Base-by-base conservation (phyloP, 2,888 invertebrate species). In the Drosophila colorata region DNA sequence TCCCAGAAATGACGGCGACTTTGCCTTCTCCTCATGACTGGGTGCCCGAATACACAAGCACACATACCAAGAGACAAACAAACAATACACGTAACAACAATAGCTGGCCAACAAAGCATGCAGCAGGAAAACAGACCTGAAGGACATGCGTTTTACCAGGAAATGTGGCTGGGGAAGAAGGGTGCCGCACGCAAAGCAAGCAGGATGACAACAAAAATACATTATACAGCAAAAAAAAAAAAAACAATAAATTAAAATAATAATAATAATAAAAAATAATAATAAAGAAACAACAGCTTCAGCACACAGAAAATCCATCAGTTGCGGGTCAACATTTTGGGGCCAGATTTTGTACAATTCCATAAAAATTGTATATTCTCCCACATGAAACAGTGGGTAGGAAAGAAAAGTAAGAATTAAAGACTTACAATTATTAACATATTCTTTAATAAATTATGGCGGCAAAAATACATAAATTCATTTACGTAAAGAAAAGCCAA, bases 1-100 rank as follows among this genome's bases (percentile, higher is more conserved):
- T 87, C 58, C 81, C 77, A 78, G 69, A 81, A 83, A 77, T 81
- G 81, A 74, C 80, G 68, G 69, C 52, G 60, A 80, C 70, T 80
- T 83, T 77, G 69, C 82, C 60, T 69, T 75, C 65, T 38, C 37
- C 28, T 68, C 68, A 66, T 78, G 14, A 7, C 52, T 53, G 78
- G 73, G 59, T 67, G 73, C 38, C 46, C 80, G 20, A 53, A 57
- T 44, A 53, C 66, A 78, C 40, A 56, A 40, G 53, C n/a, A 67
- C 20, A 60, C 74, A 57, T 18, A 51, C 66, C 35, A 44, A 25
- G 61, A 72, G 46, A 60, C 59, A 61, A 61, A 63, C 59, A 79
- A 75, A 75, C 63, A 75, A 79, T 68, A 60, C 57, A 61, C 35
- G 56, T 47, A 59, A 67, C 64, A 69, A 79, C 75, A 78, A 81